Evolutionary conservation across 1,140 invertebrate species (phyloP).

Genomic region (Solenopsis fugax): DNA sequence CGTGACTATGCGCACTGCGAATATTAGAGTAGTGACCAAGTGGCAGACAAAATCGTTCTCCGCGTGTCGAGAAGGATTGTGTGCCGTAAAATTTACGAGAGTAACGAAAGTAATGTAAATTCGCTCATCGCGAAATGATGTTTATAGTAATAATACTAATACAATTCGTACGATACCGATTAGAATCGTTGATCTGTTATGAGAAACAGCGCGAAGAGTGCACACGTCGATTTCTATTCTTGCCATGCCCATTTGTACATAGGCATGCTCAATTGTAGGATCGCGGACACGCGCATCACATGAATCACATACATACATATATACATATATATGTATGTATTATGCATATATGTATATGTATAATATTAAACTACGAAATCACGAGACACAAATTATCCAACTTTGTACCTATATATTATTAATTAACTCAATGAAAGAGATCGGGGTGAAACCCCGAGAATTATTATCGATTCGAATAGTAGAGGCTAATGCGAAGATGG

Average conservation of each 20-base stretch:
- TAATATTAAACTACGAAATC: slow-evolving; percentile 72
- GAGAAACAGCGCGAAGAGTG: slow-evolving; percentile 55
- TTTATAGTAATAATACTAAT: slow-evolving; percentile 40
- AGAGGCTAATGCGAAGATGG: slow-evolving; percentile 57
- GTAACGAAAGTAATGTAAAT: slow-evolving; percentile 43
- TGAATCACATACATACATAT: slow-evolving; percentile 67
- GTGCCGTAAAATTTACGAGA: slow-evolving; percentile 2
- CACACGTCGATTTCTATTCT: slow-evolving; percentile 72
- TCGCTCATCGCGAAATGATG: not conserved
- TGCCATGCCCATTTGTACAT: slow-evolving; percentile 84
- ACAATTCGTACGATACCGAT: slow-evolving; percentile 16
- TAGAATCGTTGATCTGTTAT: slow-evolving; percentile 37
- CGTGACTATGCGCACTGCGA: not conserved
- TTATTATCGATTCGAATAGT: slow-evolving; percentile 64
- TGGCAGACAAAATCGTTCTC: not conserved
- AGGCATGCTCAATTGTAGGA: slow-evolving; percentile 83
- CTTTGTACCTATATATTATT: slow-evolving; percentile 85
- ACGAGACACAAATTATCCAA: slow-evolving; percentile 81
- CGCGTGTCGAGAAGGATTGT: not conserved
- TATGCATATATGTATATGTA: slow-evolving; percentile 72
- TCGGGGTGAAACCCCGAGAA: slow-evolving; percentile 65
- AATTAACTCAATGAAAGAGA: slow-evolving; percentile 75
- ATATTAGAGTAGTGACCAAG: slow-evolving; percentile 29
- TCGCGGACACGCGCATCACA: slow-evolving; percentile 73
- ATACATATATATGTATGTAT: slow-evolving; percentile 75